Base-by-base conservation (phyloP, 2,888 invertebrate species). In the Eupithecia subumbrata region DNA sequence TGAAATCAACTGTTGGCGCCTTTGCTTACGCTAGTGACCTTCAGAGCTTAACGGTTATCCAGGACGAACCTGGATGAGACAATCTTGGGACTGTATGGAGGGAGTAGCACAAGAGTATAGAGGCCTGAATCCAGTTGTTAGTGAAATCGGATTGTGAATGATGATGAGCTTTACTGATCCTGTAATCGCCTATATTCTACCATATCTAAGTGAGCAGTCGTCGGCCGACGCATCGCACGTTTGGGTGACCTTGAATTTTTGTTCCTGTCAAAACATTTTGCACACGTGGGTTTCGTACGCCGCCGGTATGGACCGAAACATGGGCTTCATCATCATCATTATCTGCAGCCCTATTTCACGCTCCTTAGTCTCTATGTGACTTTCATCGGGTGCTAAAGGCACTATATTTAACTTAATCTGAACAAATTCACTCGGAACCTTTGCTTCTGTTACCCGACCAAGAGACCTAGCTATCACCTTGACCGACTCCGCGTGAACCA, bases 401-500 rank as follows among this genome's bases (percentile, higher is more conserved):
- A 16, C 45, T 14, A 16, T 16, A 16, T 43, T 43, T 43, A 43
- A 12, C 43, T 12, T 43, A 45, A 16, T 45, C 16, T 45, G 5
- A 45, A 45, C 45, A 45, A 45, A 48, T 18, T 48, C 22, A 25
- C 14, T 60, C 14, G 0, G 25, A 56, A 56, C 56, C 60, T 60
- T 60, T 25, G 60, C 25, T 60, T 60, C 60, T 60, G 60, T 60
- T 60, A 60, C 43, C 16, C 43, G 22, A 64, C 40, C 68, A 43
- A 34, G 30, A 43, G 69, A 12, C 52, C 45, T 69, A 18, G 67
- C n/a, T n/a, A 14, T 67, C 67, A 43, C 67, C 68, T 68, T 68
- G 68, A 22, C 68, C 68, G 43, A n/a, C 40, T 68, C 22, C 5
- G 4, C 12, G 68, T 25, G 60, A 71, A 60, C 70, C 16, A 37